These are phyloP conservation scores for Carpatolechia fugitivella DNA, from an alignment of 2,888 invertebrate genomes.

Conservation along the genomic window DNA sequence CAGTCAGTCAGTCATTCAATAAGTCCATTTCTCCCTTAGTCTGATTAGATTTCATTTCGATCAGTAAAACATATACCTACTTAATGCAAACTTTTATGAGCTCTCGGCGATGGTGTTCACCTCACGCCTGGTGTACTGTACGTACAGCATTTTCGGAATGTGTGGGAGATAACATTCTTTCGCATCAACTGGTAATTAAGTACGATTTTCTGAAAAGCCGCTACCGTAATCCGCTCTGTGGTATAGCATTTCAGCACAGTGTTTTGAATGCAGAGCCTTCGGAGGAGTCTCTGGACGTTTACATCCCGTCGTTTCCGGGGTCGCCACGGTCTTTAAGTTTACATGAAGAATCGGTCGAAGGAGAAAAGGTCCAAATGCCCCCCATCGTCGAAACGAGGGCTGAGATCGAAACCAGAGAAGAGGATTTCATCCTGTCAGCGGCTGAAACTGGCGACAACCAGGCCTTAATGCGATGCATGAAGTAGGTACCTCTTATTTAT, in stretches of 20 bases:
- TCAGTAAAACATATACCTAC: no score
- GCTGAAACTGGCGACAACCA: conserved; percentile 53
- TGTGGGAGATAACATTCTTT: no score
- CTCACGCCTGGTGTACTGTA: no score
- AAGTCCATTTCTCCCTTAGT: no score
- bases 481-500: background rate
- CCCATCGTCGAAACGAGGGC: background rate
- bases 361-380: background rate
- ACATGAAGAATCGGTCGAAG: background rate
- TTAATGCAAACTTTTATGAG: no score
- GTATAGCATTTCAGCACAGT: background rate
- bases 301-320: conserved; percentile 46
- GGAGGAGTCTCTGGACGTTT: conserved; percentile 43
- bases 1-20: no score
- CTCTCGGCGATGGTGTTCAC: no score
- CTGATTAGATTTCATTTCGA: no score
- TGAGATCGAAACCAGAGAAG: background rate
- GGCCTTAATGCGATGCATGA: background rate
- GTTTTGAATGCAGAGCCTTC: conserved; percentile 40
- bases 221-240: background rate
- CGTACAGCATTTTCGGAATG: no score
- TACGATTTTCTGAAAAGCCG: no score
- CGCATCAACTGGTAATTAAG: no score
- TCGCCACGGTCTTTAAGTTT: conserved; percentile 39
- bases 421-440: conserved; percentile 39